Evolutionary conservation across 2,888 invertebrate species (phyloP), one percentile per base, ranked within the genome.

Genomic region (Erebia epiphron): DNA sequence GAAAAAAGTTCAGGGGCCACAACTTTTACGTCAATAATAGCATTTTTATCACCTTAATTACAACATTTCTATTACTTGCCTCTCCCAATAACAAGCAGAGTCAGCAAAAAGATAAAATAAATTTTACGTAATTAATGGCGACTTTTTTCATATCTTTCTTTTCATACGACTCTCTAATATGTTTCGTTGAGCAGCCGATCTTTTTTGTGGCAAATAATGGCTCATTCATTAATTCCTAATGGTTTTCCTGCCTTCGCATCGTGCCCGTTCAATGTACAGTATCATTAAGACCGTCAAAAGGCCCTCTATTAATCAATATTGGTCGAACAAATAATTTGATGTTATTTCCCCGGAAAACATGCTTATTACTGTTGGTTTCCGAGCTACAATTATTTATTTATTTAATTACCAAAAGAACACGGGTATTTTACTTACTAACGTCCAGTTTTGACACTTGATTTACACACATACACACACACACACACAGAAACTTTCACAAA

Each of bases 151-250:
- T 65, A 41, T 56, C 63, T 58, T 57, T 63, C 21, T 58, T 69
- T 49, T 70, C 64, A 41, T 56, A 52, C 54, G n/a, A 43, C 10
- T 11, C 62, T 26, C 21, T 13, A 67, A 60, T 68, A 68, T 58
- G 58, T 68, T 71, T 21, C 56, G 50, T 52, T 41, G 69, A 57
- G 50, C 67, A 63, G 54, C 52, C 70, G 56, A 65, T 68, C 70
- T 68, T 70, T 73, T 66, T 73, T 69, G 67, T 66, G 62, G 60
- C 56, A 71, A 73, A 70, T 74, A 77, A 73, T 74, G 68, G 70
- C 71, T 66, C 65, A 73, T 67, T 71, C 73, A 75, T 75, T 79
- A 73, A 75, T 76, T 73, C 73, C 72, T 74, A 73, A 76, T 76
- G 73, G 75, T 72, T 75, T 75, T 71, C 69, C 58, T 66, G 70